Conservation (phyloP, 2,888 invertebrate species). For the Dilophus febrilis region DNA sequence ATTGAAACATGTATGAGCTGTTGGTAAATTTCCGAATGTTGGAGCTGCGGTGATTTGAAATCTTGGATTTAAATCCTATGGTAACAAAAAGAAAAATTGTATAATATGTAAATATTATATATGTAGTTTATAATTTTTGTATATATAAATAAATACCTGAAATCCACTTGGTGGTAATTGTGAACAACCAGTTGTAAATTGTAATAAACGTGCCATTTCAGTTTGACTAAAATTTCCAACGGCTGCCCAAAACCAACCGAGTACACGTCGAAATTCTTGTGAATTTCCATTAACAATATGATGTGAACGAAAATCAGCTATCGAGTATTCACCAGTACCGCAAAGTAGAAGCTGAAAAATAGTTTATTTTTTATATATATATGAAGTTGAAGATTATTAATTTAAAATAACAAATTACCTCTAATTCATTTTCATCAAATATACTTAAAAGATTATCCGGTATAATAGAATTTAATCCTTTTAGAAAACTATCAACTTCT, state of each 20-base stretch:
- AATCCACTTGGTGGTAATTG: slow-evolving; percentile 86
- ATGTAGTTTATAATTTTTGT: not conserved
- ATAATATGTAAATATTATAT: not conserved
- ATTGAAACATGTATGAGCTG: slow-evolving; percentile 93
- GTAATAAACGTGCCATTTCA: slow-evolving; percentile 81
- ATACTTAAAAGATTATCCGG: slow-evolving; percentile 85
- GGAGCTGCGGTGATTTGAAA: slow-evolving; percentile 86
- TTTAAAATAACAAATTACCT: slow-evolving; percentile 37
- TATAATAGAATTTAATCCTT: slow-evolving; percentile 78
- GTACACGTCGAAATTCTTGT: slow-evolving; percentile 64
- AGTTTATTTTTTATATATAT: no score
- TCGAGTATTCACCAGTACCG: slow-evolving; percentile 83
- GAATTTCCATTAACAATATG: slow-evolving; percentile 70
- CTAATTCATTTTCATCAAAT: slow-evolving; percentile 91
- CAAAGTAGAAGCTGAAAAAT: slow-evolving; percentile 84
- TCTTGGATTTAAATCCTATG: slow-evolving; percentile 66
- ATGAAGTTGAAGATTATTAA: not conserved
- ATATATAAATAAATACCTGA: slow-evolving; percentile 24
- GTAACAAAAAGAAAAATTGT: no score
- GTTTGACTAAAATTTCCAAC: slow-evolving; percentile 77
- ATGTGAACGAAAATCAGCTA: slow-evolving; percentile 76
- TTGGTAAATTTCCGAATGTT: slow-evolving; percentile 77
- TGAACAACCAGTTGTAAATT: slow-evolving; percentile 86
- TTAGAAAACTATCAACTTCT: slow-evolving; percentile 76
- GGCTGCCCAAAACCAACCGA: slow-evolving; percentile 85